phyloP scores from a whole-genome alignment of 2,797 vertebrate genomes.

The Scolopax rusticola region DNA sequence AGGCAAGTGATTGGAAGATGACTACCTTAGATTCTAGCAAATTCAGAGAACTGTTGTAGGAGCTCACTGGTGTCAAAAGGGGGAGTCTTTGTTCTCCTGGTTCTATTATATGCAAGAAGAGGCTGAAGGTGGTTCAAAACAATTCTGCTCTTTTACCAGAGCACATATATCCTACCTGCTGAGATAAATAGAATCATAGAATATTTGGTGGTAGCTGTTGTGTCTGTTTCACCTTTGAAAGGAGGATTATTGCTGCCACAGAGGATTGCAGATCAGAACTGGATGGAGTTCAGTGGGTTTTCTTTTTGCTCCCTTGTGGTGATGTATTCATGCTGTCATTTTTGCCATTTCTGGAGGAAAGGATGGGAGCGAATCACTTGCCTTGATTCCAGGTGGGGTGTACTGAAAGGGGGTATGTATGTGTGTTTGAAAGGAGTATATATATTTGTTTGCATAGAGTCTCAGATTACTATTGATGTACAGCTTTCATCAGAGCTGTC shows the following conservation, averaged over 20 bases:
- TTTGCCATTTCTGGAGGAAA: background rate
- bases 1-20: background rate
- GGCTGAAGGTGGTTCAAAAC: background rate
- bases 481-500: background rate
- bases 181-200: background rate
- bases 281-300: background rate
- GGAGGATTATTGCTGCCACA: background rate
- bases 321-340: background rate
- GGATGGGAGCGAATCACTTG: background rate
- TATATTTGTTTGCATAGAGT: background rate
- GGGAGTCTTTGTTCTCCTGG: conserved; percentile 61
- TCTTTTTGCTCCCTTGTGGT: background rate
- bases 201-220: background rate
- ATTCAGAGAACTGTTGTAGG: conserved; percentile 6
- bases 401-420: background rate
- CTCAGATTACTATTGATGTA: background rate
- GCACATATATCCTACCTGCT: background rate
- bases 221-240: background rate
- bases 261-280: background rate
- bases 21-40: too few species aligned
- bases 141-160: background rate
- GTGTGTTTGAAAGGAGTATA: background rate
- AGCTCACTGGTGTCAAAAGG: conserved; percentile 49
- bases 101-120: background rate
- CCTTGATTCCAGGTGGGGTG: background rate